Evolutionary conservation across 92 coral and sea anemone genomes (phyloP).

Genomic region (Porites cylindrica): DNA sequence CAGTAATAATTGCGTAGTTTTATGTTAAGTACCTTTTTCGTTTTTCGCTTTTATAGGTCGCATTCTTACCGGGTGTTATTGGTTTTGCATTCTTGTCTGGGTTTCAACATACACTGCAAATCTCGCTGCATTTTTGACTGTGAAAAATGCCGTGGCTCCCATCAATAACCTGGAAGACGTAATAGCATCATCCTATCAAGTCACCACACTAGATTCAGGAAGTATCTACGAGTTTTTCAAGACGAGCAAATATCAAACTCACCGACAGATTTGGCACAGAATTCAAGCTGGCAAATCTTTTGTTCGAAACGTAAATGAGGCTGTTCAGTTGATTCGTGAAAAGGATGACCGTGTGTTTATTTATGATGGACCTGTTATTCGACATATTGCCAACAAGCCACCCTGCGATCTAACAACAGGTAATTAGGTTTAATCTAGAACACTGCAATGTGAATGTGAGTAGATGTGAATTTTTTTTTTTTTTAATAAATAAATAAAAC

Average conservation of each 20-base stretch:
- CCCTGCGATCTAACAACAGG: slow-evolving; percentile 73
- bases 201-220: slow-evolving; percentile 25
- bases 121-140: no score
- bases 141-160: background rate
- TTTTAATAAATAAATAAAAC: no score
- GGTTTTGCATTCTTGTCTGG: no score
- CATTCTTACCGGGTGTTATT: slow-evolving; percentile 15
- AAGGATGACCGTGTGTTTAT: slow-evolving; percentile 42
- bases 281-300: background rate
- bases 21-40: no score
- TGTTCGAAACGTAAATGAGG: slow-evolving; percentile 2
- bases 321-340: slow-evolving; percentile 52
- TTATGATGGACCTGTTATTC: slow-evolving; percentile 69
- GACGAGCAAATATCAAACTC: background rate
- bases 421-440: background rate
- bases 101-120: no score
- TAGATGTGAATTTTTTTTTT: no score
- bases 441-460: no score
- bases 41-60: no score
- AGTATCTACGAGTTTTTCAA: slow-evolving; percentile 45
- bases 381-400: slow-evolving; percentile 35
- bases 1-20: no score
- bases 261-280: slow-evolving; percentile 3
- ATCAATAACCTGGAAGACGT: slow-evolving; percentile 52
- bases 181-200: slow-evolving; percentile 25